These are phyloP conservation scores for Triops longicaudatus DNA, from an alignment of 1,140 invertebrate genomes.

Conservation along the genomic window DNA sequence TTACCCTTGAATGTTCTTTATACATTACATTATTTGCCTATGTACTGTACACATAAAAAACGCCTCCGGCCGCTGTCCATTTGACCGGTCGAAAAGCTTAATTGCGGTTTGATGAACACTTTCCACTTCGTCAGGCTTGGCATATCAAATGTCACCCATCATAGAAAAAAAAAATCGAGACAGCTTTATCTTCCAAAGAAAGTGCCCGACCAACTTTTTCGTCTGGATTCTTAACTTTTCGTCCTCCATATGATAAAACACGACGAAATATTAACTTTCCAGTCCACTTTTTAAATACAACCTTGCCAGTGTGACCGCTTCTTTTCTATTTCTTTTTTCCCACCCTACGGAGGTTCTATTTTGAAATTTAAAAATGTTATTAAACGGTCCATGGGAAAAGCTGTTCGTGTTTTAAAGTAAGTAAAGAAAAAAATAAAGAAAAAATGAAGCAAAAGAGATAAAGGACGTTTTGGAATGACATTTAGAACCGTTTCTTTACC, in stretches of 20 bases:
- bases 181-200: not conserved
- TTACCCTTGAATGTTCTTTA: not conserved
- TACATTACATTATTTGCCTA: constrained; percentile 4
- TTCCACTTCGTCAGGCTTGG: not conserved
- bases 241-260: not conserved
- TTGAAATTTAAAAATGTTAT: not conserved
- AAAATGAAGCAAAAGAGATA: too few species aligned
- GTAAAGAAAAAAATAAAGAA: not conserved
- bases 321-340: not conserved
- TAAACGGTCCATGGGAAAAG: not conserved
- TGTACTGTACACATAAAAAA: not conserved
- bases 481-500: not conserved
- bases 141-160: not conserved
- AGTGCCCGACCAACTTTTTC: not conserved
- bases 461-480: constrained; percentile 2
- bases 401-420: not conserved
- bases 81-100: not conserved
- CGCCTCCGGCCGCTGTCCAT: not conserved
- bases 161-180: not conserved
- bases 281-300: not conserved
- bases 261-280: constrained; percentile 8
- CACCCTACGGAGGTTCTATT: not conserved
- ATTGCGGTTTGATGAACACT: constrained; percentile 3
- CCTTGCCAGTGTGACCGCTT: not conserved
- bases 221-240: not conserved